A percentile compares a stretch with the other conserved stretches of the same genome.
Conservation (phyloP, 2,113 vertebrate species). For the Ploceus nigricollis region DNA sequence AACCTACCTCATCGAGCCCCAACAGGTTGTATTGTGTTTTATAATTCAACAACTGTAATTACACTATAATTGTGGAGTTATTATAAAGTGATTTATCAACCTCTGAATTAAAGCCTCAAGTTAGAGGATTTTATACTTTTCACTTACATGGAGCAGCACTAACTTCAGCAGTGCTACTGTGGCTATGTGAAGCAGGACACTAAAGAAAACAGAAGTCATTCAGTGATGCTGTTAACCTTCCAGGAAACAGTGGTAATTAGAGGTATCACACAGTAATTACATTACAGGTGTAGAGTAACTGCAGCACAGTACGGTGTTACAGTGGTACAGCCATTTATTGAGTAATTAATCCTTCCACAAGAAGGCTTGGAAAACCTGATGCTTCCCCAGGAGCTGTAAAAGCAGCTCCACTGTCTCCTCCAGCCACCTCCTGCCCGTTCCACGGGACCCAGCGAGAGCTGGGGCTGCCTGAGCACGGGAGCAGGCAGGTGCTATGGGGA, state of each 20-base stretch:
- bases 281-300: conserved; percentile 42
- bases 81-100: background rate
- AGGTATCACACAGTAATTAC: conserved; percentile 43
- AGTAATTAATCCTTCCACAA: background rate
- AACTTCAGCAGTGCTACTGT: background rate
- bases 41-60: background rate
- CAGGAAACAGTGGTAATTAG: conserved; percentile 45
- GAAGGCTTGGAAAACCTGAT: background rate
- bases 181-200: background rate
- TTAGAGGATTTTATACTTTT: background rate
- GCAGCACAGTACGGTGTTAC: background rate
- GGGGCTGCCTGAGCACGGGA: background rate
- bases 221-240: conserved; percentile 38
- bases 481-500: background rate
- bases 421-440: background rate
- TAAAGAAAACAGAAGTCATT: conserved; percentile 29
- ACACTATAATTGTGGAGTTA: background rate
- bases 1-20: background rate
- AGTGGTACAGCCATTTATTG: background rate
- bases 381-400: background rate
- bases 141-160: background rate
- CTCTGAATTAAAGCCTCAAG: background rate
- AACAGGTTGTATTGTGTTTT: background rate
- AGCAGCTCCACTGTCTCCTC: background rate
- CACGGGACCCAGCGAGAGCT: fast-evolving